Evolutionary conservation across 2,888 invertebrate species (phyloP), one percentile per base, ranked within the genome.

Genomic region (Hemaris fuciformis): DNA sequence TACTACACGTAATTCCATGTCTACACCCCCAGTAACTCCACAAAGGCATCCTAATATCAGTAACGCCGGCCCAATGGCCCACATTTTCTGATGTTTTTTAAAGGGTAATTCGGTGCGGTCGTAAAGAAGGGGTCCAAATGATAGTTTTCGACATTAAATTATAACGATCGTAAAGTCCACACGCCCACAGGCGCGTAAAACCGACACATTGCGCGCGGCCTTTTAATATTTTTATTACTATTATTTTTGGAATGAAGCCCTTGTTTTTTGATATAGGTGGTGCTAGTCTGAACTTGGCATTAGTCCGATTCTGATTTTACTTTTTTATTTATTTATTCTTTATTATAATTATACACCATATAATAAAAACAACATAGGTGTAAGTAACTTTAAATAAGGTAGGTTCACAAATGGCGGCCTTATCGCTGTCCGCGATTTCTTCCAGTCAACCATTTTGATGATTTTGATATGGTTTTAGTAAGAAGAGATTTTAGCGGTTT

Each of bases 71-170:
- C 20, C 8, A 31, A 53, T 10, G 18, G 31, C 53, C 38, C 4
- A 18, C 43, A 20, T 43, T 8, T 31, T 27, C 53, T 3, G 31
- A 27, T 18, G 18, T 27, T 27, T 53, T 48, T 25, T 46, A 53
- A 53, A 53, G 23, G 23, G 41, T 41, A 22, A 58, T 58, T 41
- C n/a, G 25, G 42, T 10, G 3, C 2, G 42, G 5, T 25, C 58
- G 42, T 42, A 58, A 38, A 41, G n/a, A 23, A 25, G n/a, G 31
- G 61, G 22, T n/a, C 57, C 23, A 18, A 57, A 62, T 62, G 67
- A 73, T 73, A 77, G 74, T 77, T 75, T 63, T 63, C 62, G 72
- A 66, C 73, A 53, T 75, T 79, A 80, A 80, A 79, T 75, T 81
- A 81, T 77, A 72, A 46, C 57, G 63, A 63, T 66, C 72, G 66